Base-by-base conservation (phyloP, 1,140 invertebrate genomes). In the Musca domestica region DNA sequence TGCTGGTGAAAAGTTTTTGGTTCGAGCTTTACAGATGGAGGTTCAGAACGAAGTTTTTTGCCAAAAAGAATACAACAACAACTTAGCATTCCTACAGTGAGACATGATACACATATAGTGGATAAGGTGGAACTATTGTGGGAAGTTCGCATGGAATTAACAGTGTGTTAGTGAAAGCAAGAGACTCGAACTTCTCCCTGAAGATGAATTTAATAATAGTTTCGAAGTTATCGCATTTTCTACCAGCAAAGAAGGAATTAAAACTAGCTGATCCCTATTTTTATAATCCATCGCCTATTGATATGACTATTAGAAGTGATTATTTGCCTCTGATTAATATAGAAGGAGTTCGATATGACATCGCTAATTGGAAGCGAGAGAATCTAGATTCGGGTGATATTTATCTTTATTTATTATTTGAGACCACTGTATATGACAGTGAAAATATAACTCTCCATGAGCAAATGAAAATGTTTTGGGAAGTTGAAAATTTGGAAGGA, bases 401-500 rank as follows among this genome's bases (percentile, higher is more conserved):
- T 17, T 61, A 3, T n/a, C 17, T 61, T 9, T 9, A 61, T 7
- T 22, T 27, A 15, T 5, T n/a, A 41, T 10, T 61, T 4, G 19
- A 27, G 14, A n/a, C n/a, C n/a, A n/a, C n/a, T n/a, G n/a, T n/a
- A n/a, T n/a, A n/a, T n/a, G n/a, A n/a, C n/a, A n/a, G n/a, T n/a
- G n/a, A n/a, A n/a, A n/a, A n/a, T n/a, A n/a, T n/a, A n/a, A n/a
- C n/a, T n/a, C n/a, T n/a, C n/a, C n/a, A n/a, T n/a, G n/a, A n/a
- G n/a, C n/a, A n/a, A n/a, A n/a, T n/a, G n/a, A n/a, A n/a, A n/a
- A 61, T 25, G 56, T 61, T 61, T 27, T 61, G 56, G 56, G 23
- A 61, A 6, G 7, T 61, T 25, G 56, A 61, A 61, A 12, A 61
- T 15, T 10, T 61, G 25, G 17, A 67, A 67, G 12, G 17, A 22